phyloP scores from a whole-genome alignment of 1,140 invertebrate genomes.

The silkworm (Bombyx mori) region DNA sequence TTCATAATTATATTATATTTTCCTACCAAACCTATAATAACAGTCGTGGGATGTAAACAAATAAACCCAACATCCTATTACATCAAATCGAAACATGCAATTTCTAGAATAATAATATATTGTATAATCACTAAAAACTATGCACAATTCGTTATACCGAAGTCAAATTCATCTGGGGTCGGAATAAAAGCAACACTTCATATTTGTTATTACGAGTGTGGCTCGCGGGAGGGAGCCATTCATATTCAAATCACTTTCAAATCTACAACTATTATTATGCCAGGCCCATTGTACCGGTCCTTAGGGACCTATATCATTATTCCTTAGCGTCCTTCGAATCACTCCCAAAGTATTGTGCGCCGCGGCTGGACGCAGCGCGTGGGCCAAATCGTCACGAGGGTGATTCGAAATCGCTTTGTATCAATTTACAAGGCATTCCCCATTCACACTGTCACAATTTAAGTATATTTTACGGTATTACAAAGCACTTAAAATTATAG shows the following conservation, averaged over 20 bases:
- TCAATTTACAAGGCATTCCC: conserved; percentile 59
- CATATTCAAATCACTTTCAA: conserved; percentile 69
- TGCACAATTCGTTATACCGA: conserved; percentile 54
- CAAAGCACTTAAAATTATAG: conserved; percentile 5
- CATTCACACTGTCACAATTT: conserved; percentile 31
- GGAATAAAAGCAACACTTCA: conserved; percentile 60
- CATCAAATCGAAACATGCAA: not conserved
- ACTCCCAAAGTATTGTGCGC: conserved; percentile 37
- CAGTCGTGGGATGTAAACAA: too few species aligned
- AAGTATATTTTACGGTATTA: conserved; percentile 32
- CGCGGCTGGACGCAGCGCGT: conserved; percentile 23
- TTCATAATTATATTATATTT: too few species aligned
- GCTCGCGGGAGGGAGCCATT: conserved; percentile 62
- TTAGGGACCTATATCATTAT: conserved; percentile 65
- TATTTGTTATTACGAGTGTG: conserved; percentile 64
- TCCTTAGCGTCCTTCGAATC: conserved; percentile 54
- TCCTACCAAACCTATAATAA: too few species aligned
- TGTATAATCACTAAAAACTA: too few species aligned
- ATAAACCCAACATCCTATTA: too few species aligned
- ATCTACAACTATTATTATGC: conserved; percentile 70
- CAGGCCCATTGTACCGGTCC: conserved; percentile 56
- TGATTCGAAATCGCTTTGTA: conserved; percentile 56
- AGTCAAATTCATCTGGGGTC: conserved; percentile 60
- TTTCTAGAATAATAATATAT: too few species aligned
- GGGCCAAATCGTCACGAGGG: conserved; percentile 44